phyloP scores from a whole-genome alignment of 2,888 invertebrate genomes.

The Heliconius aoede region DNA sequence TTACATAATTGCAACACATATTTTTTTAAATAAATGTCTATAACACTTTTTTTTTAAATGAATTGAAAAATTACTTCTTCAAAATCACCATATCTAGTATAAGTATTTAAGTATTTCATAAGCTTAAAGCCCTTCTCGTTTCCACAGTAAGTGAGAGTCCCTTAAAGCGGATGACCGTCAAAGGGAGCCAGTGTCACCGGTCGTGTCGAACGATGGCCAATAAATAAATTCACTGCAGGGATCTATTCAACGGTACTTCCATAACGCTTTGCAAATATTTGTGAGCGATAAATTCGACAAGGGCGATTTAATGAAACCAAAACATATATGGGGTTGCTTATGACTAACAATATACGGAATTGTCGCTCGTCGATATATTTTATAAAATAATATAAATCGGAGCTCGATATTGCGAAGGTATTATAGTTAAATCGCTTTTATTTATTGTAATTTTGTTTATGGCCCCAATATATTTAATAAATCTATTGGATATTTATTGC shows the following conservation, averaged over 20 bases:
- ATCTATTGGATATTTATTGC: not conserved
- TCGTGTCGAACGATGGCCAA: conserved; percentile 67
- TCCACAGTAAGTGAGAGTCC: not conserved
- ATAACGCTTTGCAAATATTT: conserved; percentile 71
- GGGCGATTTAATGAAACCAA: conserved; percentile 78
- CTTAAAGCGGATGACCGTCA: conserved; percentile 26
- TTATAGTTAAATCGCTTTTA: conserved; percentile 9
- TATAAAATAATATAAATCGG: conserved; percentile 46
- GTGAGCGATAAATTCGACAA: conserved; percentile 59
- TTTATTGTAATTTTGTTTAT: conserved; percentile 9
- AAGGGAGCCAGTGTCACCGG: conserved; percentile 31
- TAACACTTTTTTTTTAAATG: not conserved
- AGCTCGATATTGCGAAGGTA: conserved; percentile 27
- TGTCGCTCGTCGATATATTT: conserved; percentile 44
- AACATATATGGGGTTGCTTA: conserved; percentile 60
- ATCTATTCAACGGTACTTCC: conserved; percentile 67
- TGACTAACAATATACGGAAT: conserved; percentile 45
- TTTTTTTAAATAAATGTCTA: too few relatives aligned
- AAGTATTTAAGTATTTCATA: not conserved
- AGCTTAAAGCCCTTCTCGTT: not conserved
- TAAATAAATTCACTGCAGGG: conserved; percentile 71
- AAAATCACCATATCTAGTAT: not conserved
- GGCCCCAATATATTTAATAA: not conserved
- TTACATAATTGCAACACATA: not conserved
- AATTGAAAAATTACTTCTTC: not conserved